Conservation (phyloP, 1,140 invertebrate genomes). For the Cyphomyrmex costatus region DNA sequence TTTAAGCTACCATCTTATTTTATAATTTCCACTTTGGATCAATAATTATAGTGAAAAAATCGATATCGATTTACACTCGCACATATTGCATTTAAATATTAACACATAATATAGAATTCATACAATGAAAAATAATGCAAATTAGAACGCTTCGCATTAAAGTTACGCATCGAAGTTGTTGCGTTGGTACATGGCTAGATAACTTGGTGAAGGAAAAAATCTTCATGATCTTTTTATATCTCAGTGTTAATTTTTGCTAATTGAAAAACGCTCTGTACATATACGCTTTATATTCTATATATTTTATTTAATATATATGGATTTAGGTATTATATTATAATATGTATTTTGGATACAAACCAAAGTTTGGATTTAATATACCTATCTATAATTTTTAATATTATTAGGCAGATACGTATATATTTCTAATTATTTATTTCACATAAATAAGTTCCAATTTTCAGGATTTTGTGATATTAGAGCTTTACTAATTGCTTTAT, state of each 20-base stretch:
- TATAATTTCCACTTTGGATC: not conserved
- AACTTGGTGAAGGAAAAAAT: constrained; percentile 30
- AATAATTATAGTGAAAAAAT: not conserved
- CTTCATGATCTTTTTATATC: not conserved
- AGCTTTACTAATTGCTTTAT: not conserved
- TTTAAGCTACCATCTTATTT: not conserved
- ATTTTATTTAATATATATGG: not conserved
- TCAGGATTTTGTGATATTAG: not conserved
- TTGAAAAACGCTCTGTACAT: not conserved
- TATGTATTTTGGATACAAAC: constrained; percentile 1
- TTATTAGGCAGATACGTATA: not conserved
- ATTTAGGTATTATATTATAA: not conserved
- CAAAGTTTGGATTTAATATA: not conserved
- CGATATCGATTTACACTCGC: not conserved
- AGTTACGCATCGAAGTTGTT: constrained; percentile 15
- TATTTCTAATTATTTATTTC: constrained; percentile 22
- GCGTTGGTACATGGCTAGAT: constrained; percentile 3
- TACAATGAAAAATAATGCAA: constrained; percentile 27
- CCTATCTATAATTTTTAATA: not conserved
- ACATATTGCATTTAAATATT: constrained; percentile 30
- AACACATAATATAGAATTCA: not conserved
- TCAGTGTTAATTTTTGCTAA: not conserved
- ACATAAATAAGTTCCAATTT: constrained; percentile 6
- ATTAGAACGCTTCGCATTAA: constrained; percentile 44
- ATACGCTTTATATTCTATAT: not conserved